These are phyloP conservation scores for Passer montanus DNA, from an alignment of 2,113 vertebrate species.

Conservation along the genomic window DNA sequence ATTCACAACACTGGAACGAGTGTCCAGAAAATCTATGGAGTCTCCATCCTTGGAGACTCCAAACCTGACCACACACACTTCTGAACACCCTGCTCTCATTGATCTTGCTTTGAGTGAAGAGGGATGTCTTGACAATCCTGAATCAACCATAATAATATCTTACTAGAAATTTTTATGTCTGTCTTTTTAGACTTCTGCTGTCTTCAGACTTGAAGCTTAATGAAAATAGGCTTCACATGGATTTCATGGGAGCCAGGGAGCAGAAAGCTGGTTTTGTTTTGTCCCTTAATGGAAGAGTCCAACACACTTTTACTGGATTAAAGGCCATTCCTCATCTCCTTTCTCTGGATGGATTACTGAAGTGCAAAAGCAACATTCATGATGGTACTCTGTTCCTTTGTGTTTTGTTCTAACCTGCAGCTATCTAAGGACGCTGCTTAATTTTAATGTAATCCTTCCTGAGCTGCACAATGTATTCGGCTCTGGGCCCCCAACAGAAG, in stretches of 20 bases:
- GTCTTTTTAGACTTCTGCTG: slow-evolving; percentile 71
- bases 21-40: background rate
- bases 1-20: background rate
- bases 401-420: background rate
- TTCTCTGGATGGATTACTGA: slow-evolving; percentile 71
- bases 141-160: background rate
- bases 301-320: slow-evolving; percentile 71
- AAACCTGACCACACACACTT: background rate
- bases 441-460: background rate
- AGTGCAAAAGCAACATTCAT: slow-evolving; percentile 46
- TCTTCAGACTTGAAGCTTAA: slow-evolving; percentile 72
- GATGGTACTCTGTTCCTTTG: slow-evolving; percentile 72
- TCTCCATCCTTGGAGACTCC: background rate
- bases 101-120: background rate
- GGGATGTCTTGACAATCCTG: background rate
- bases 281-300: slow-evolving; percentile 69
- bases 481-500: background rate
- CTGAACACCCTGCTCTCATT: background rate
- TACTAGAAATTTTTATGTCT: background rate
- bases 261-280: slow-evolving; percentile 57
- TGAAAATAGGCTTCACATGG: slow-evolving; percentile 27
- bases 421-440: background rate
- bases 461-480: background rate
- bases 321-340: slow-evolving; percentile 66
- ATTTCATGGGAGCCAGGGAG: slow-evolving; percentile 38